Base-by-base conservation (phyloP, 30 jellyfish, hydroid and myxozoan genomes). In the Morbakka virulenta region DNA sequence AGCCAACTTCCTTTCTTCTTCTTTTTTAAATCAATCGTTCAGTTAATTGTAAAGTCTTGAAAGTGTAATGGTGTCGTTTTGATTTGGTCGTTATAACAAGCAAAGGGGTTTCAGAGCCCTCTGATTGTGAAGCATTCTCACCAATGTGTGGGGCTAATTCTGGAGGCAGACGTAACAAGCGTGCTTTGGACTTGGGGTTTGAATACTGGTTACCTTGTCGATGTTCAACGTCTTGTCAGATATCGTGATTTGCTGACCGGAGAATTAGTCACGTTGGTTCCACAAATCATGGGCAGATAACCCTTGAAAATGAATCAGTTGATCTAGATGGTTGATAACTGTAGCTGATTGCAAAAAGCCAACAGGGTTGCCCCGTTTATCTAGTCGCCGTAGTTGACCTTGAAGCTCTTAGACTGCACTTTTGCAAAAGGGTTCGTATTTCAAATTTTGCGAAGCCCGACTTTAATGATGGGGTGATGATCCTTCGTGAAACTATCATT, bases 191-290 rank as follows among this genome's bases (percentile, higher is more conserved):
- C n/a, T n/a, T n/a, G n/a, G n/a, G n/a, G n/a, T n/a, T n/a, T n/a
- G n/a, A n/a, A n/a, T n/a, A n/a, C n/a, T n/a, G n/a, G n/a, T n/a
- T n/a, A n/a, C n/a, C n/a, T n/a, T n/a, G n/a, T n/a, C n/a, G n/a
- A n/a, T n/a, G 70, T 3, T 53, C 69, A 80, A 64, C 17, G 28
- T 26, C 22, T 24, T 2, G 36, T 80, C 91, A 2, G 64, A 48
- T 3, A 47, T 34, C 2, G 74, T 35, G 26, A 65, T 9, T 28
- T 33, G 79, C 4, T 25, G 13, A 34, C 57, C 22, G 35, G 75
- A 50, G 47, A 80, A 80, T 34, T 80, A 85, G 6, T 80, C 91
- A 23, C 91, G 20, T 62, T 80, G 91, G 28, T 52, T 28, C 57
- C 64, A 36, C 66, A 80, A 26, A 47, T 80, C 91, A 29, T 52